Base-by-base conservation (phyloP, 1,140 invertebrate species). In the Pseudomyrmex dendroicus region DNA sequence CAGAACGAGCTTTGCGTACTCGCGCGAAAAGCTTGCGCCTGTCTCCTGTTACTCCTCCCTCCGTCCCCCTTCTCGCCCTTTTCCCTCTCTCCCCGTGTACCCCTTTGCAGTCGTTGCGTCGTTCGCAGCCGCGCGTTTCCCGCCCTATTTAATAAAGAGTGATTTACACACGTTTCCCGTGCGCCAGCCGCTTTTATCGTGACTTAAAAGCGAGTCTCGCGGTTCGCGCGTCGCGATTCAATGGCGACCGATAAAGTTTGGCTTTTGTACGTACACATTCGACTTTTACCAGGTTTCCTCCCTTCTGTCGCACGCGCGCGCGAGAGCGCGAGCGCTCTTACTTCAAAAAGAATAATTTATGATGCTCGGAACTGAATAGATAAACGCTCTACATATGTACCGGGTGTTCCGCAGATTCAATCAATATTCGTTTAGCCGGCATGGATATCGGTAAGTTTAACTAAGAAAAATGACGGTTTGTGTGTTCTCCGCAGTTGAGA, bases 121-220 rank as follows among this genome's bases (percentile, higher is more conserved):
- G 76, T 64, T 61, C 44, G 78, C 82, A 64, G 72, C 73, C 67
- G 50, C 72, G 84, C 73, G 54, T 80, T 89, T 90, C 83, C 84
- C 87, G 89, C 77, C 77, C 91, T 91, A 90, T 91, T 88, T 91
- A 88, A 90, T 91, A 86, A 84, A 88, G 85, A 85, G 80, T 89
- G 88, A 89, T 90, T 91, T 90, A 90, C 82, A 89, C 68, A 86
- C 67, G 86, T 88, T 85, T 86, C 83, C 35, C 68, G 59, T 52
- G 73, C 73, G 48, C 52, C 59, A 74, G 63, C 52, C 76, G 76
- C 76, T 80, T 80, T 80, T 70, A 80, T 77, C 73, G 73, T 59
- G 82, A 84, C 76, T 80, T 80, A 80, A 80, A 80, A 80, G 76
- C 76, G 76, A 35, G 76, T 20, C 44, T 80, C 66, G 76, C 66